A percentile compares a stretch with the other conserved stretches of the same genome.
Evolutionary conservation across 2,797 vertebrate species (phyloP).

Genomic region (Naso thynnoides): DNA sequence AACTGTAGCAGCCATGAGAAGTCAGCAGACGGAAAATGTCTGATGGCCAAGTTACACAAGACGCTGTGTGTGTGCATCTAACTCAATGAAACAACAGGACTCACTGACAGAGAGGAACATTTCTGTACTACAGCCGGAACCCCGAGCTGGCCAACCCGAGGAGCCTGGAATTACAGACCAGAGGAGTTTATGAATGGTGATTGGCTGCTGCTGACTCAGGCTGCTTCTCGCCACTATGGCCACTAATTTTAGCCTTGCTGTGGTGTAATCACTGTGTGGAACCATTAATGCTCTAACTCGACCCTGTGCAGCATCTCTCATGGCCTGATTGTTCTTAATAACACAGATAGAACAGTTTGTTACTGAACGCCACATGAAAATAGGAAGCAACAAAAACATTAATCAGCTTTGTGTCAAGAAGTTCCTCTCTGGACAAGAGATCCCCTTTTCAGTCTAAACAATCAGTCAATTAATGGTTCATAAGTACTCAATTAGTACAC

Average conservation of each 20-base stretch:
- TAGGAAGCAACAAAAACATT: neutral
- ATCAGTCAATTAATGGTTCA: neutral
- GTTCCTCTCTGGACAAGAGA: neutral
- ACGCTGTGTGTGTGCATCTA: constrained; percentile 24
- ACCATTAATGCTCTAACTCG: constrained; percentile 70
- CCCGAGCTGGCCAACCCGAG: constrained; percentile 67
- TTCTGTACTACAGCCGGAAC: constrained; percentile 80
- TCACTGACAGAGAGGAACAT: constrained; percentile 59
- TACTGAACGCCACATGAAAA: constrained; percentile 9
- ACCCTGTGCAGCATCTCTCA: constrained; percentile 32
- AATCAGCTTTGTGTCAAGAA: constrained; percentile 6
- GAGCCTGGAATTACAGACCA: constrained; percentile 78
- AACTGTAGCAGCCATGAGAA: constrained; percentile 49
- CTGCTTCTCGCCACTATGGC: constrained; percentile 73
- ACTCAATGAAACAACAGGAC: constrained; percentile 65
- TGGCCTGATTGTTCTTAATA: constrained; percentile 2
- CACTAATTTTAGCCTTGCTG: constrained; percentile 76
- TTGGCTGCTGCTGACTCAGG: constrained; percentile 86
- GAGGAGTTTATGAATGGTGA: constrained; percentile 80
- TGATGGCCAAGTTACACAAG: constrained; percentile 58
- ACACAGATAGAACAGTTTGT: constrained; percentile 5
- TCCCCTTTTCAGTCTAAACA: neutral
- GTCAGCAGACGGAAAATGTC: constrained; percentile 66
- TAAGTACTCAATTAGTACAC: too few relatives aligned
- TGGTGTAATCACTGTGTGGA: constrained; percentile 60